phyloP scores from a whole-genome alignment of 2,888 invertebrate genomes.

The Hoplodrina ambigua region DNA sequence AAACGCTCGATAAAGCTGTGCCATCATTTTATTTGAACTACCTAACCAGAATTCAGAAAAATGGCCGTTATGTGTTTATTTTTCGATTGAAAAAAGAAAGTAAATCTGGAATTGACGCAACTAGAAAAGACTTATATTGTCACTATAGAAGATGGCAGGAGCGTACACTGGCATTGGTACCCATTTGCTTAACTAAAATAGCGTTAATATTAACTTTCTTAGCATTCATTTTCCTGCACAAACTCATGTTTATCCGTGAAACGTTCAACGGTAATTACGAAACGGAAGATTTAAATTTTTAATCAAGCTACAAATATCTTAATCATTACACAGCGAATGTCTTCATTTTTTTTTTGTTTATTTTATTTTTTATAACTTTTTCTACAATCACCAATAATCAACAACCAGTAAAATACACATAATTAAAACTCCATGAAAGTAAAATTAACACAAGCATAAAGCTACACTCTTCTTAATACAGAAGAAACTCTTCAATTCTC shows the following conservation, averaged over 20 bases:
- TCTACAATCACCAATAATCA: background rate
- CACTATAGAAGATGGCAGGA: background rate
- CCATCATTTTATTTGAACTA: constrained; percentile 21
- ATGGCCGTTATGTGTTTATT: background rate
- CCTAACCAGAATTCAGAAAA: background rate
- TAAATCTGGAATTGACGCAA: background rate
- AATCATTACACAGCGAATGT: too few species aligned
- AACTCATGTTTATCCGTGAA: background rate
- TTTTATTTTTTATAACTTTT: too few species aligned
- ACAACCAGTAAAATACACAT: background rate
- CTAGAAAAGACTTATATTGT: background rate
- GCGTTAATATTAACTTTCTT: background rate
- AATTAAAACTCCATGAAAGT: background rate
- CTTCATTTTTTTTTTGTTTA: too few species aligned
- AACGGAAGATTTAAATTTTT: background rate
- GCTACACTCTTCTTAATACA: background rate
- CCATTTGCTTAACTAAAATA: background rate
- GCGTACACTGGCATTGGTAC: background rate
- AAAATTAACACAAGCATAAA: background rate
- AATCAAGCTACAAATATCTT: too few species aligned
- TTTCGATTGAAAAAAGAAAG: background rate
- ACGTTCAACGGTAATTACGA: background rate
- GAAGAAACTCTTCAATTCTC: background rate
- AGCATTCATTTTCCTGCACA: background rate
- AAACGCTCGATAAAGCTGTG: constrained; percentile 27